Conservation (phyloP, 2,797 vertebrate genomes). For the Ibycter americanus region DNA sequence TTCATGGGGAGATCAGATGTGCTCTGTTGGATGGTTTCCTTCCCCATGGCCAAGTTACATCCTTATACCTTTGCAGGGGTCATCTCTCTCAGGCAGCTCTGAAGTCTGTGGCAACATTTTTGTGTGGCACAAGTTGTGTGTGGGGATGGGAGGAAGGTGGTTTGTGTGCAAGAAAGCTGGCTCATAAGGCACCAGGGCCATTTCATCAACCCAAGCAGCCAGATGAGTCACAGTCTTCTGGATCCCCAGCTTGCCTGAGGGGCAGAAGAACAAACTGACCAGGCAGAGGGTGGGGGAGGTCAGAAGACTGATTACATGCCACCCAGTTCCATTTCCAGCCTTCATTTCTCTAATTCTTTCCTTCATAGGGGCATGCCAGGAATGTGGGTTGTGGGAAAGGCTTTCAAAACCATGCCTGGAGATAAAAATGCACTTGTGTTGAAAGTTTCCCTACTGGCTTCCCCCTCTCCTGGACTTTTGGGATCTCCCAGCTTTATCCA, state of each 20-base stretch:
- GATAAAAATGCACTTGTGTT: slow-evolving; percentile 13
- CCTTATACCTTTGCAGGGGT: background rate
- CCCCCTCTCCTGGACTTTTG: background rate
- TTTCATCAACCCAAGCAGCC: background rate
- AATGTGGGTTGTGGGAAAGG: slow-evolving; percentile 30
- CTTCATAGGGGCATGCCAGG: slow-evolving; percentile 5
- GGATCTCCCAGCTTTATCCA: background rate
- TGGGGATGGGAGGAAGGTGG: background rate
- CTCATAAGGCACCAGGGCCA: background rate
- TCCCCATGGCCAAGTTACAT: background rate
- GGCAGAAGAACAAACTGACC: background rate
- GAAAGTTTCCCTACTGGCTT: background rate
- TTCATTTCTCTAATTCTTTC: slow-evolving; percentile 52
- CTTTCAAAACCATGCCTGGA: background rate
- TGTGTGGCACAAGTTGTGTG: accelerated
- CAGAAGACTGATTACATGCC: background rate
- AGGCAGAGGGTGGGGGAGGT: background rate
- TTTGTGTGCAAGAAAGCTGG: background rate
- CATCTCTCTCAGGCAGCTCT: background rate
- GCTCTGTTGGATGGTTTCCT: background rate
- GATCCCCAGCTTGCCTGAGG: background rate
- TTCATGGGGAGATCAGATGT: background rate
- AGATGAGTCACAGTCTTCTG: background rate
- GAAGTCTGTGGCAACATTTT: background rate
- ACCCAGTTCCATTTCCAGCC: slow-evolving; percentile 12